Conservation (phyloP, 2,113 vertebrate genomes). For the Struthidea cinerea region DNA sequence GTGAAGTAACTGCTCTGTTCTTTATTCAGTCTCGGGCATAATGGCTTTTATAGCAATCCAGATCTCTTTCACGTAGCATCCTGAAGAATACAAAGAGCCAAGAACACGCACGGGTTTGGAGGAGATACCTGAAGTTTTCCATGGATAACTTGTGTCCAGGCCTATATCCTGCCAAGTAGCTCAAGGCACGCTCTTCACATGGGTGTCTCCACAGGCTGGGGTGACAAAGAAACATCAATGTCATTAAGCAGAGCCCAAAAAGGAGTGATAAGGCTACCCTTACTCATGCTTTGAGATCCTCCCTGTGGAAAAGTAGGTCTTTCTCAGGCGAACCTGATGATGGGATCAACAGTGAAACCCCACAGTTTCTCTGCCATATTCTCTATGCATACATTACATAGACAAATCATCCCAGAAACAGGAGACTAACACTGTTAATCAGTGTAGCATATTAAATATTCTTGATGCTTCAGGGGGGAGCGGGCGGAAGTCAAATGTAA, state of each 20-base stretch:
- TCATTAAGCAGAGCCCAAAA: neutral
- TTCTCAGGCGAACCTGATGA: neutral
- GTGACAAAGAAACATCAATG: neutral
- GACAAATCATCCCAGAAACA: constrained; percentile 5
- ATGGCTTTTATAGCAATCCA: neutral
- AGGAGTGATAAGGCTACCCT: neutral
- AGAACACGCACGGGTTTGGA: neutral
- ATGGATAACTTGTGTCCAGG: accelerated
- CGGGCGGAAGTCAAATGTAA: neutral
- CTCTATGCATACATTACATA: neutral
- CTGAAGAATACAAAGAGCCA: neutral
- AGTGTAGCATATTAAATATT: constrained; percentile 30
- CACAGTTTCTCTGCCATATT: neutral
- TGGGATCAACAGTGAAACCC: neutral
- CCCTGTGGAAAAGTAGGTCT: neutral
- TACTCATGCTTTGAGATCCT: neutral
- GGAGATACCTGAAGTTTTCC: neutral
- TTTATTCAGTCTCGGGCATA: neutral
- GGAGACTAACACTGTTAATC: neutral
- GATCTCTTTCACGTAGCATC: neutral
- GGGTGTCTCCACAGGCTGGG: neutral
- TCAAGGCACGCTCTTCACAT: neutral
- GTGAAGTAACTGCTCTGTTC: neutral
- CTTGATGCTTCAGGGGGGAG: neutral
- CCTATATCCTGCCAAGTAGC: neutral